phyloP scores from a whole-genome alignment of 37 sponge, comb jelly and placozoan species.

The Spongilla lacustris region DNA sequence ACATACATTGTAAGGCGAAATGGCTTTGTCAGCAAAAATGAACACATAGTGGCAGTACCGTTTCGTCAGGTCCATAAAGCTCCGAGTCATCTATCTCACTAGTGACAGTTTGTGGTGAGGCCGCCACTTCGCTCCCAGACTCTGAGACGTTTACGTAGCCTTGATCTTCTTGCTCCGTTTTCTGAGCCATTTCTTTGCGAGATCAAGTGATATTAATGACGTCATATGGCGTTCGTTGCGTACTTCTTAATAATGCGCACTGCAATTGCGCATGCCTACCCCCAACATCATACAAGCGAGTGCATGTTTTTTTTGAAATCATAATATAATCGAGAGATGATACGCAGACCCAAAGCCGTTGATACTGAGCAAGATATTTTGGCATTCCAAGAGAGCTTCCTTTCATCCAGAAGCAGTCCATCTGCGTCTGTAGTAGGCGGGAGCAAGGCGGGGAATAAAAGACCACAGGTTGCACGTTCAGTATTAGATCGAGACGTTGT shows the following conservation, averaged over 20 bases:
- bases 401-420: constrained; percentile 45
- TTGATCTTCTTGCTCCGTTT: neutral
- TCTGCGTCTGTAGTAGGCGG: constrained; percentile 37
- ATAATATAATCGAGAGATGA: constrained; percentile 21
- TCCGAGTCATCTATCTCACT: neutral
- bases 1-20: neutral
- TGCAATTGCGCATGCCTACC: neutral
- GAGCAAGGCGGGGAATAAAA: constrained; percentile 36
- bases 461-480: neutral
- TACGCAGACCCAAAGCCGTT: constrained; percentile 62
- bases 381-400: constrained; percentile 68
- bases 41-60: neutral
- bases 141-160: neutral
- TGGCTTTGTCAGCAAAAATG: neutral
- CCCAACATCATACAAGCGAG: neutral
- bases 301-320: neutral
- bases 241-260: neutral
- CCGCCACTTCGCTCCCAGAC: neutral
- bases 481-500: constrained; percentile 50
- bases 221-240: neutral
- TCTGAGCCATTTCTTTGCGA: neutral
- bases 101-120: neutral
- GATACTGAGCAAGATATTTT: constrained; percentile 85
- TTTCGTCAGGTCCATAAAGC: neutral
- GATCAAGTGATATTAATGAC: neutral